Percentiles rank a stretch among this genome's conserved stretches.
Conservation (phyloP, 2,797 vertebrate genomes). For the Falco naumanni region DNA sequence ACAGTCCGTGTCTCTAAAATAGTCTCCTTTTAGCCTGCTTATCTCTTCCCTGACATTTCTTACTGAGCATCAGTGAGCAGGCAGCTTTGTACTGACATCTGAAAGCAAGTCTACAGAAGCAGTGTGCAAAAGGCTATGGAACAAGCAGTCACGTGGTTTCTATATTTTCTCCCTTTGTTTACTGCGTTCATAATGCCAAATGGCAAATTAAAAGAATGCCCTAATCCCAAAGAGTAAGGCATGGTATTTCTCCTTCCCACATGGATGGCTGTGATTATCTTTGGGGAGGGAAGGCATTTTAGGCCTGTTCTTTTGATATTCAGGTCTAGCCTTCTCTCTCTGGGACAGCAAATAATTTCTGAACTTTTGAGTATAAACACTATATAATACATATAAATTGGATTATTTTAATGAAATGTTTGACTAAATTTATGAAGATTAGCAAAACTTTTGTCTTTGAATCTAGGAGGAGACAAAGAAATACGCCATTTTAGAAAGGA, state of each 20-base stretch:
- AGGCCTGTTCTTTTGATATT: neutral
- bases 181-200: conserved; percentile 52
- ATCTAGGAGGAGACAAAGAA: neutral
- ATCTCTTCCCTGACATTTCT: conserved; percentile 76
- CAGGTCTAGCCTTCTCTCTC: neutral
- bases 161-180: conserved; percentile 74
- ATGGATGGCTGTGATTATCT: conserved; percentile 15
- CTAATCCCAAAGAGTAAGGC: conserved; percentile 58
- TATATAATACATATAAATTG: neutral
- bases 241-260: conserved; percentile 60
- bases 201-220: conserved; percentile 62
- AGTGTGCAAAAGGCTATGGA: conserved; percentile 59
- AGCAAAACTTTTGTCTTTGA: neutral
- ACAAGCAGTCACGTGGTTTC: conserved; percentile 74
- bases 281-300: neutral
- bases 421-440: neutral
- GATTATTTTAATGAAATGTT: neutral
- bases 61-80: conserved; percentile 67
- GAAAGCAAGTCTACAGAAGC: conserved; percentile 49
- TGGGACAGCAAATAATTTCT: neutral
- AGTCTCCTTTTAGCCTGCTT: conserved; percentile 70
- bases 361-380: neutral
- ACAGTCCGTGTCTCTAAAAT: conserved; percentile 50
- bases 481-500: neutral
- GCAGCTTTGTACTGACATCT: conserved; percentile 66